Evolutionary conservation across 1,140 invertebrate genomes (phyloP), one percentile per base, ranked within the genome.

Genomic region (Anoplophora glabripennis): DNA sequence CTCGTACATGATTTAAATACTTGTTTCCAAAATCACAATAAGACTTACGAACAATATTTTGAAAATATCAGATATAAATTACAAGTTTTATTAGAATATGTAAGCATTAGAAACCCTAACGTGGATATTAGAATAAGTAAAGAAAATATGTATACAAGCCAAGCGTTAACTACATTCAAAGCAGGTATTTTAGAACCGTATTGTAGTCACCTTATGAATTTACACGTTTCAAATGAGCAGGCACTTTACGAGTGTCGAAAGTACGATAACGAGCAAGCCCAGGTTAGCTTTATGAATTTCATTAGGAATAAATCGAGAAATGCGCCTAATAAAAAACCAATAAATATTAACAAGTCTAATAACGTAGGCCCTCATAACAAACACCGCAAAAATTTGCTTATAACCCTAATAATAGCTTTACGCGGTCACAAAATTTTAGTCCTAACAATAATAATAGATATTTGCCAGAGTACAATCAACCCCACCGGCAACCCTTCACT

Each of bases 1-100:
- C 21, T 56, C n/a, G 11, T 42, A 2, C 52, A 53, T 38, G 53
- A 56, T 35, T 3, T 56, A 21, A 56, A 17, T 40, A 56, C 53
- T 4, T 46, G 21, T 47, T 56, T 5, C 18, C 52, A 54, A 54
- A 17, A 10, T 4, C 35, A 12, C 18, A 54, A 54, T 21, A 4
- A 54, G 42, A 42, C 1, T 44, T 54, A 54, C 35, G 38, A 54
- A 54, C 14, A 54, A 18, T 54, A 54, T 28, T 28, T 34, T 34
- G 35, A 35, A 47, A 18, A 46, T 34, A 47, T 47, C 21, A 35
- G 14, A 56, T 3, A 5, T 3, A 28, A 28, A 28, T 5, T 28
- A 5, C 21, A 28, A 44, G 28, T 54, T 54, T 36, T 56, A n/a
- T 44, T 54, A 44, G 41, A 54, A 34, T 37, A 54, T 34, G 52